Evolutionary conservation across 2,113 vertebrate species (phyloP), one percentile per base, ranked within the genome.

Genomic region (Pavo muticus): DNA sequence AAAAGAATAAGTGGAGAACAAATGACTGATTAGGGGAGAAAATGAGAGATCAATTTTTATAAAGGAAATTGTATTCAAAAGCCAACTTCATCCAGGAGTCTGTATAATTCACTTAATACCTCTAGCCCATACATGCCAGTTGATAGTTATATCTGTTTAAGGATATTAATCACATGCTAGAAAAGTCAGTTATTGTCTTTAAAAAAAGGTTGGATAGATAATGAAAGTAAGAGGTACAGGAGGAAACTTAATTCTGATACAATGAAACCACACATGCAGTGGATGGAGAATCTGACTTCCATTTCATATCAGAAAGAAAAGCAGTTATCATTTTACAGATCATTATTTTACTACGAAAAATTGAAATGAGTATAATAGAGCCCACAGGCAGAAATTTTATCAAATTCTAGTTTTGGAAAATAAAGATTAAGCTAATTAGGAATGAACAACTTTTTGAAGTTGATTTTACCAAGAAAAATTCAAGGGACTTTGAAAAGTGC

Each of bases 11-110:
- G 21, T 35, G 21, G 64, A 59, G 39, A 74, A 56, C 35, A 60
- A 91, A 90, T 88, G 83, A 83, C 68, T 79, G 78, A 94, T 94
- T 90, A 79, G 63, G 37, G 44, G 3, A 16, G 54, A 91, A 91
- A 93, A 60, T 0, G 8, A 85, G 37, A 85, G 60, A 94, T 72
- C 90, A 91, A 39, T 18, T 94, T 94, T 90, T 91, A 74, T 78
- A 91, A 90, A 84, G 56, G 24, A 76, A 94, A 84, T 90, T 81
- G 69, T 88, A 93, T 86, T 96, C 85, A 93, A 96, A 91, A 80
- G 83, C 44, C 76, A 95, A 25, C 79, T 88, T 88, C 65, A 39
- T 80, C 68, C 32, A 84, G 56, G 45, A 88, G 52, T 57, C 86
- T 90, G 69, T 69, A 88, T 92, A 96, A 95, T 93, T 95, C 60